Conservation (phyloP, 2,113 vertebrate species). For the Dryoscopus gambensis region DNA sequence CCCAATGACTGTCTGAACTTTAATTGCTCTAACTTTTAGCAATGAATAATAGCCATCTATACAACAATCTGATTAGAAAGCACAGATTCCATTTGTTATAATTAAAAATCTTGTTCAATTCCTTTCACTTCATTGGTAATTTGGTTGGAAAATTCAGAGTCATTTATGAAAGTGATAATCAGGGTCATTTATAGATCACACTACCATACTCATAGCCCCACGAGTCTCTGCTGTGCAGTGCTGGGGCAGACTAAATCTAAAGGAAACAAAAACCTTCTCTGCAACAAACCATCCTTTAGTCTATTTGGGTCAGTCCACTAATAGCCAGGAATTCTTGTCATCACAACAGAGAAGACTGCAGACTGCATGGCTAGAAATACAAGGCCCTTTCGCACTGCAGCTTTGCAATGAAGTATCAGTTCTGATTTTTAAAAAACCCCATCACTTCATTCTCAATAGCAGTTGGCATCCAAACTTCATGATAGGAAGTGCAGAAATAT, state of each 20-base stretch:
- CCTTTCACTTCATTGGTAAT: neutral
- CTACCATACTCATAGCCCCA: neutral
- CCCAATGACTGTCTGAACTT: neutral
- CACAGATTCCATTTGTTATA: constrained; percentile 9
- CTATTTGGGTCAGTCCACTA: neutral
- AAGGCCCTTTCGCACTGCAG: neutral
- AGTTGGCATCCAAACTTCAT: neutral
- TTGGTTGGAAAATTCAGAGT: constrained; percentile 1
- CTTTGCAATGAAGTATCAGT: neutral
- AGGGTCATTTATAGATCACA: neutral
- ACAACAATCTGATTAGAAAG: neutral
- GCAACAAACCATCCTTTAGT: neutral
- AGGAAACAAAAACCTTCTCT: neutral
- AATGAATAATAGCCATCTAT: constrained; percentile 15
- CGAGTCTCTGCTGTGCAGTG: neutral
- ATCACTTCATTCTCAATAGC: neutral
- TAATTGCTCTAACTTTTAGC: constrained; percentile 34
- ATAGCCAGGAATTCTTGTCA: neutral
- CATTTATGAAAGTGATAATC: constrained; percentile 18
- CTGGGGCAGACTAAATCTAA: neutral
- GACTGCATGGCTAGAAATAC: neutral
- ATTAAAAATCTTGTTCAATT: constrained; percentile 41
- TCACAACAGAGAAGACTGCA: neutral
- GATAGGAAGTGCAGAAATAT: neutral
- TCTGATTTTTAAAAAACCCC: neutral